phyloP scores from a whole-genome alignment of 2,888 invertebrate genomes.

The Seira sanloemensis region DNA sequence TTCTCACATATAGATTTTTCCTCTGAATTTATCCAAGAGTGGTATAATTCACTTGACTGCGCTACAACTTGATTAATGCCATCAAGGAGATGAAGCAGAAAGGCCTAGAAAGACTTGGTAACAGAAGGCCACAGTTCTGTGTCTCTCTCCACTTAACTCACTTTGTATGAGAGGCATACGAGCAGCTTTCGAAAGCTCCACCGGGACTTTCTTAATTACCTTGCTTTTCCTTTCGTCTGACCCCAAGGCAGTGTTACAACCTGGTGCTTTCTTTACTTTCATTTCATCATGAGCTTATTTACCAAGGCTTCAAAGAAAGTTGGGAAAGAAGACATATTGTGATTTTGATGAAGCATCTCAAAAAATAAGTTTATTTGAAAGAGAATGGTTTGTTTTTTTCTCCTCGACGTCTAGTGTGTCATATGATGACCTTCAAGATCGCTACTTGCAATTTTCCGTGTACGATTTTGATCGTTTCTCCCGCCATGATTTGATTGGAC shows the following conservation, averaged over 20 bases:
- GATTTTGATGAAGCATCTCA: too few relatives aligned
- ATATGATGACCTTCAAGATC: constrained; percentile 84
- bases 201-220: background rate
- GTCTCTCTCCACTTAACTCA: background rate
- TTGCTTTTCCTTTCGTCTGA: background rate
- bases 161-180: background rate
- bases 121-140: too few relatives aligned
- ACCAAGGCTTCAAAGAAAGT: too few relatives aligned
- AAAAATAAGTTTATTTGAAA: background rate
- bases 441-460: constrained; percentile 89
- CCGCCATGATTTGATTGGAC: constrained; percentile 90
- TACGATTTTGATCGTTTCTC: constrained; percentile 94
- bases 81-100: background rate
- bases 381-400: constrained; percentile 4
- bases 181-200: background rate
- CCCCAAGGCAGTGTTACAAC: too few relatives aligned
- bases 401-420: constrained; percentile 79
- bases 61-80: background rate
- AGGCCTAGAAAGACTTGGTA: background rate
- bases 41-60: background rate
- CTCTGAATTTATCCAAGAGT: background rate
- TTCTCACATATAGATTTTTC: background rate
- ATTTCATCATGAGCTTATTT: too few relatives aligned
- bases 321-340: too few relatives aligned
- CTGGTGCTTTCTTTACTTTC: too few relatives aligned